Evolutionary conservation across 2,888 invertebrate genomes (phyloP).

Genomic region (Andrena marginata): DNA sequence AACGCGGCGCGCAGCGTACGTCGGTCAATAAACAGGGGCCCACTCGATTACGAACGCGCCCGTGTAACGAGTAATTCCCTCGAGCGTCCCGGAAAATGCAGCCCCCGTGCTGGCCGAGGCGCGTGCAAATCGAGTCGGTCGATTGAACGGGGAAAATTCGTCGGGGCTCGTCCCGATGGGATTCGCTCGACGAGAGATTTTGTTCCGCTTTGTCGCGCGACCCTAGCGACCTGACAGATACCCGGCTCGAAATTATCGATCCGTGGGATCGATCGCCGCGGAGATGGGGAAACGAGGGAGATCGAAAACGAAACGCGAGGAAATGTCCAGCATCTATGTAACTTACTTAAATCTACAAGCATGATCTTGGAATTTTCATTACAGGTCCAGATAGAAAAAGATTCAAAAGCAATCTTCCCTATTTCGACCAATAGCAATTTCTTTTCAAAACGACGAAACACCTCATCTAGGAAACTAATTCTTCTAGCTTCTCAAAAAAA

Average conservation of each 20-base stretch:
- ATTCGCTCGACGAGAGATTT: constrained; percentile 30
- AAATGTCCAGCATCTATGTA: too few species aligned
- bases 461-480: too few species aligned
- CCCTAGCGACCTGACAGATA: not conserved
- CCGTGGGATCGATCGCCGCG: not conserved
- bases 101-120: constrained; percentile 21
- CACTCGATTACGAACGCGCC: constrained; percentile 26
- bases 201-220: constrained; percentile 37
- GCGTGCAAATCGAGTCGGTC: constrained; percentile 36
- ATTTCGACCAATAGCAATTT: too few species aligned
- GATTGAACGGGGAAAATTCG: constrained; percentile 45
- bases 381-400: too few species aligned
- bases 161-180: constrained; percentile 24
- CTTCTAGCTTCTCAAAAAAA: too few species aligned
- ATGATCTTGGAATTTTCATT: too few species aligned
- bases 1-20: constrained; percentile 7
- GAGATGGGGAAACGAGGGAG: not conserved
- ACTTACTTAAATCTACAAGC: too few species aligned
- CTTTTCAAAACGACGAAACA: too few species aligned
- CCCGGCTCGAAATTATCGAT: not conserved
- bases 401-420: too few species aligned
- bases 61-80: constrained; percentile 46
- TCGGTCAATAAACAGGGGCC: not conserved
- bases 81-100: constrained; percentile 24
- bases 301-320: not conserved